Conservation (phyloP, 2,888 invertebrate species). For the Leptinotarsa tumamoca region DNA sequence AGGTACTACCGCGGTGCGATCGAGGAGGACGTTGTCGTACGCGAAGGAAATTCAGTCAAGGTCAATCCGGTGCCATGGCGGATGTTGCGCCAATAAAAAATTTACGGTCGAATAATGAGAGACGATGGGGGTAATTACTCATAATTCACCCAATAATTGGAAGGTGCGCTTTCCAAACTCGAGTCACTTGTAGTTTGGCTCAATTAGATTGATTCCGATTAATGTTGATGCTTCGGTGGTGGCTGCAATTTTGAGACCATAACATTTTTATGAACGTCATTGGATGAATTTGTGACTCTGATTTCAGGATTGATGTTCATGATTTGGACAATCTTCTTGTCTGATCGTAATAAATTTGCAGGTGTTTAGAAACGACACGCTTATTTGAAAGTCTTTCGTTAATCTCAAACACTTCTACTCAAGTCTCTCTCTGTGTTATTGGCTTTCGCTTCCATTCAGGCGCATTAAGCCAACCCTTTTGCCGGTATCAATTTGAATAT, state of each 20-base stretch:
- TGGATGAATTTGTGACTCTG: not conserved
- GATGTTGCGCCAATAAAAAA: constrained; percentile 17
- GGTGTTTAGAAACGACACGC: too few species aligned
- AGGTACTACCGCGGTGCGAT: constrained; percentile 4
- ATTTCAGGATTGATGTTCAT: too few species aligned
- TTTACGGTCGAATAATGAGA: constrained; percentile 12
- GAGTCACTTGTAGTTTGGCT: not conserved
- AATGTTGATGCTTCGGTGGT: not conserved
- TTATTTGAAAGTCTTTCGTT: too few species aligned
- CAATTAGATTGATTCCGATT: not conserved
- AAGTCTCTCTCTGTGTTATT: too few species aligned
- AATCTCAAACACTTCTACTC: too few species aligned
- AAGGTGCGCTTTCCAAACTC: constrained; percentile 2
- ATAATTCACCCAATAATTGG: constrained; percentile 4
- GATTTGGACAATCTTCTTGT: too few species aligned
- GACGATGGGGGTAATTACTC: constrained; percentile 16
- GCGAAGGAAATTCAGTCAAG: constrained; percentile 25
- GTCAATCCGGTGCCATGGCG: constrained; percentile 14
- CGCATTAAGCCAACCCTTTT: too few species aligned
- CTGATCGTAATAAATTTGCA: too few species aligned
- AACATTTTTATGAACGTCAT: not conserved
- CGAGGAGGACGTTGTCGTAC: constrained; percentile 11
- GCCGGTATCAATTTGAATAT: too few species aligned
- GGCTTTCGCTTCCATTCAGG: too few species aligned
- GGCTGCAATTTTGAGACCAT: not conserved